These are phyloP conservation scores for Ornithoptera priamus DNA, from an alignment of 2,888 invertebrate species.

Conservation along the genomic window DNA sequence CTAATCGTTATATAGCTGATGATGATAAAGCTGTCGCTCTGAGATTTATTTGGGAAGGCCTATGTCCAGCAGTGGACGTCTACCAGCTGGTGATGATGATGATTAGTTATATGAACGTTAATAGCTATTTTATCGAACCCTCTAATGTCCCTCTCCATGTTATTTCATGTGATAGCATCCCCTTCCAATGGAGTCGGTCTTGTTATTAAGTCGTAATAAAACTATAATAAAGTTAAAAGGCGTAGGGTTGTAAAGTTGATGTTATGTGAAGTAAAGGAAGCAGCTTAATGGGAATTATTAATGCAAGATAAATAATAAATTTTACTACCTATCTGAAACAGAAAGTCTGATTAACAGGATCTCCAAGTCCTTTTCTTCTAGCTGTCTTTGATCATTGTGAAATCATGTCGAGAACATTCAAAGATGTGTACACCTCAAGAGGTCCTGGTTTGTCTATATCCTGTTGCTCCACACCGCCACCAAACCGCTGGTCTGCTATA, in stretches of 20 bases:
- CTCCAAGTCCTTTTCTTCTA: too few relatives aligned
- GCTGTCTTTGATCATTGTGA: too few relatives aligned
- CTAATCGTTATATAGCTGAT: too few relatives aligned
- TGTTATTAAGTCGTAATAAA: constrained; percentile 23
- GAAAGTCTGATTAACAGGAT: background rate
- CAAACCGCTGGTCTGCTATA: too few relatives aligned
- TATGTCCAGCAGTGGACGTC: too few relatives aligned
- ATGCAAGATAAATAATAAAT: background rate
- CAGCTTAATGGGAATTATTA: background rate
- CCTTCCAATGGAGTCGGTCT: constrained; percentile 8
- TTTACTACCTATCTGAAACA: background rate
- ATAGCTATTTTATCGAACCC: constrained; percentile 4
- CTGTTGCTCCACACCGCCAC: too few relatives aligned
- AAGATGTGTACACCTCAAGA: too few relatives aligned
- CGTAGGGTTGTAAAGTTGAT: constrained; percentile 6
- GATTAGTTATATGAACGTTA: background rate
- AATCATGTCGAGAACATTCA: too few relatives aligned
- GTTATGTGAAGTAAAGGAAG: background rate
- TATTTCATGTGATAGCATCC: constrained; percentile 2
- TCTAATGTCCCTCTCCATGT: constrained; percentile 13
- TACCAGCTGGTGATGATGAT: too few relatives aligned
- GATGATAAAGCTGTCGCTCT: too few relatives aligned
- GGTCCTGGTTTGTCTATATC: too few relatives aligned
- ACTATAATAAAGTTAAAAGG: constrained; percentile 18
- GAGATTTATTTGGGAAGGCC: too few relatives aligned